Evolutionary conservation across 2,888 invertebrate species (phyloP).

Genomic region (Micoletzkya japonica): DNA sequence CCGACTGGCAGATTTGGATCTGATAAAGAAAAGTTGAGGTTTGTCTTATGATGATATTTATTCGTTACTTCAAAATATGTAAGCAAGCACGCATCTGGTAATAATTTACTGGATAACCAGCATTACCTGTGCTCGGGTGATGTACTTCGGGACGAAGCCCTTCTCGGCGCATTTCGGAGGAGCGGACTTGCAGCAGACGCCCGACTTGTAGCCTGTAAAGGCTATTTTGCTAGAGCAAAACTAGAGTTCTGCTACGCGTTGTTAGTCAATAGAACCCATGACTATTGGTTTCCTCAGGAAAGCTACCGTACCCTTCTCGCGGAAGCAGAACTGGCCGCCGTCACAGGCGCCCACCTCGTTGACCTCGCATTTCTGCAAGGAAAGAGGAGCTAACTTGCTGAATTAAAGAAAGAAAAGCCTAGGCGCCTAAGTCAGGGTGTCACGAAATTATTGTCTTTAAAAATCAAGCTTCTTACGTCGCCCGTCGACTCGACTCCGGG

Average conservation of each 20-base stretch:
- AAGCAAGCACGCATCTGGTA: not conserved
- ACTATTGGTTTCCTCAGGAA: too few species aligned
- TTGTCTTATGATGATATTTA: not conserved
- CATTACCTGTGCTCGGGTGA: conserved; percentile 40
- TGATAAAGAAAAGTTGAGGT: conserved; percentile 9
- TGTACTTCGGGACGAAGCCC: conserved; percentile 46
- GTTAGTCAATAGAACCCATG: too few species aligned
- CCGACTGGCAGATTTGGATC: conserved; percentile 49
- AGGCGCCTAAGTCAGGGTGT: not conserved
- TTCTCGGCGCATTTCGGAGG: conserved; percentile 46
- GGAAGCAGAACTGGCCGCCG: conserved; percentile 16
- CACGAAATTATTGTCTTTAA: not conserved
- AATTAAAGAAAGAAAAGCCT: too few species aligned
- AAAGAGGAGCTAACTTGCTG: too few species aligned
- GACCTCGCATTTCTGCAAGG: conserved; percentile 4
- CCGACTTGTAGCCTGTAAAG: conserved; percentile 37
- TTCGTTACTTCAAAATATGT: not conserved
- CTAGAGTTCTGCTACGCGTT: too few species aligned
- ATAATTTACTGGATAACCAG: not conserved
- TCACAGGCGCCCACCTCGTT: conserved; percentile 13
- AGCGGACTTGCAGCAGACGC: conserved; percentile 45
- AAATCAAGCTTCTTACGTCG: conserved; percentile 10
- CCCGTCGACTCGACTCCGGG: conserved; percentile 22
- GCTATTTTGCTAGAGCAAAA: too few species aligned
- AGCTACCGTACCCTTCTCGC: conserved; percentile 9